Base-by-base conservation (phyloP, 2,113 vertebrate genomes). In the Colistium nudipinnis region DNA sequence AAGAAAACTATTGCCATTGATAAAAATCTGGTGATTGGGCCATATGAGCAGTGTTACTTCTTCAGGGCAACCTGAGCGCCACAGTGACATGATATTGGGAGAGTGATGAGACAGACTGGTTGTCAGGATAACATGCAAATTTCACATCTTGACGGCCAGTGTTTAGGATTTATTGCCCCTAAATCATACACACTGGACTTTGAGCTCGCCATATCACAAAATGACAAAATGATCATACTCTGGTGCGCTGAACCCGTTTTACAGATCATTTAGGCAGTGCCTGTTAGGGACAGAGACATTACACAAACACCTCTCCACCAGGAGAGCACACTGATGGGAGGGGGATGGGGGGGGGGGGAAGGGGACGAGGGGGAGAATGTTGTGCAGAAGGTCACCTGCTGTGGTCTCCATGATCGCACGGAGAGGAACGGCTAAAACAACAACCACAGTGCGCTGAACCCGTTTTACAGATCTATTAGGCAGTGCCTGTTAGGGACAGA, bases 331-430 rank as follows among this genome's bases (percentile, higher is more conserved):
- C 44, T 45, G 76, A n/a, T 61, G 69, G 39, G 30, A 53, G 59
- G 69, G 67, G 68, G 47, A 55, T 45, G 52, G n/a, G n/a, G n/a
- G n/a, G n/a, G 57, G 19, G 6, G 38, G 19, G 82, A 74, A 77
- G 81, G 52, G 20, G 62, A 75, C 52, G 86, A 60, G 47, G 56
- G 36, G 28, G 62, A 66, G 4, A 16, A 31, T 63, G 53, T 69
- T 30, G 69, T 89, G 90, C 92, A 93, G 87, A 92, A 75, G 86
- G 94, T 99, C 96, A 98, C 97, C 97, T 98, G 97, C 96, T 96
- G 94, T 94, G 94, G 94, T 99, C 89, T 83, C 88, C 96, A 94
- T 96, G 95, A 88, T 98, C 95, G 94, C 94, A 98, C 89, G 96
- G 97, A 96, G 97, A 98, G 87, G 94, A 89, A 78, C 70, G 95